phyloP scores from a whole-genome alignment of 2,888 invertebrate species.

The Caenorhabditis auriculariae region DNA sequence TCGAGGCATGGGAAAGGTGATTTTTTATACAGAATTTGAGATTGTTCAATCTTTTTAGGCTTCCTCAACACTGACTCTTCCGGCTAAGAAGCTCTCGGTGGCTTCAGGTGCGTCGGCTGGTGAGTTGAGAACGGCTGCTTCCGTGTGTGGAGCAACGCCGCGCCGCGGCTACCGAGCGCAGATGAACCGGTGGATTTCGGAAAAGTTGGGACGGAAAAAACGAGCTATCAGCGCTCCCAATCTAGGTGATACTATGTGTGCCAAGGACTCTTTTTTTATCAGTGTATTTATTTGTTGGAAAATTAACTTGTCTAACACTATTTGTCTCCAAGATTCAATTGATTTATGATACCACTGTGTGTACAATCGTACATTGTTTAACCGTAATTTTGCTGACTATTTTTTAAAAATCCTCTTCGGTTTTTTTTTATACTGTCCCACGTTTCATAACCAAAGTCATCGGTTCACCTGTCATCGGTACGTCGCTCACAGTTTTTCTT shows the following conservation, averaged over 20 bases:
- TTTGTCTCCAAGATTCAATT: background rate
- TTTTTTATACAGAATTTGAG: background rate
- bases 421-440: too few species aligned
- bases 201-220: constrained; percentile 59
- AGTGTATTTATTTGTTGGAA: constrained; percentile 8
- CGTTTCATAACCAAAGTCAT: too few species aligned
- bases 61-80: constrained; percentile 49
- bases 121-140: constrained; percentile 37
- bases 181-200: constrained; percentile 50
- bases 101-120: constrained; percentile 41
- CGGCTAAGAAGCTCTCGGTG: constrained; percentile 45
- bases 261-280: constrained; percentile 1
- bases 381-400: too few species aligned
- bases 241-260: constrained; percentile 73
- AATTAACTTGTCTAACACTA: constrained; percentile 7
- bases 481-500: too few species aligned
- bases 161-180: constrained; percentile 39
- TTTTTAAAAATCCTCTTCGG: too few species aligned
- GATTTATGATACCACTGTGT: too few species aligned
- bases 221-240: constrained; percentile 86
- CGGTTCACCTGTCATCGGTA: too few species aligned
- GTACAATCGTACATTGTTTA: too few species aligned
- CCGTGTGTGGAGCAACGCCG: constrained; percentile 24
- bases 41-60: constrained; percentile 33
- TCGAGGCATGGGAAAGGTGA: constrained; percentile 42